A percentile compares a stretch with the other conserved stretches of the same genome.
phyloP scores from a whole-genome alignment of 2,888 invertebrate genomes.

The Pollenia amentaria region DNA sequence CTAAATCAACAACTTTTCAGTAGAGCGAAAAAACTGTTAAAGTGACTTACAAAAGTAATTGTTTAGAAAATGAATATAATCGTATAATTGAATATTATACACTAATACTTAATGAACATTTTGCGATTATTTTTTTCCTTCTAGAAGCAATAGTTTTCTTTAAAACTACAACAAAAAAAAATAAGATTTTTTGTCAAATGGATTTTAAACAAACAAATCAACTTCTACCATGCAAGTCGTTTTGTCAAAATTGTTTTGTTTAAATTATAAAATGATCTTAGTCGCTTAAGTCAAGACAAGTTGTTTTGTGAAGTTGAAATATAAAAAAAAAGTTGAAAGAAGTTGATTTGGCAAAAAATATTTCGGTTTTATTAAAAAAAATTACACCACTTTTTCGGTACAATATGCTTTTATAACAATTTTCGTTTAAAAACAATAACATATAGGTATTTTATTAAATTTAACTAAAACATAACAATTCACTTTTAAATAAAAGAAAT shows the following conservation, averaged over 20 bases:
- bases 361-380: conserved; percentile 17
- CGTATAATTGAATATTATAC: not conserved
- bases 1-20: not conserved
- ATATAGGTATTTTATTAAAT: not conserved
- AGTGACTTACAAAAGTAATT: not conserved
- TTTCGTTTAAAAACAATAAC: not conserved
- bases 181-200: not conserved
- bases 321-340: conserved; percentile 22
- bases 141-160: conserved; percentile 1
- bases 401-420: not conserved
- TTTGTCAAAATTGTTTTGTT: no score
- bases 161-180: not conserved
- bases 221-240: no score
- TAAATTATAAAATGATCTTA: no score
- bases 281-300: no score
- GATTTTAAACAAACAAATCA: no score
- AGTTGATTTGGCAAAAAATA: conserved; percentile 23
- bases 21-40: conserved; percentile 9
- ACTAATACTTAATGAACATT: no score
- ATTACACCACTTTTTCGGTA: not conserved
- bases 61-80: not conserved
- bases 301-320: conserved; percentile 9
- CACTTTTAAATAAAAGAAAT: conserved; percentile 8
- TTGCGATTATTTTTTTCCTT: not conserved
- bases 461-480: conserved; percentile 5